Evolutionary conservation across 2,888 invertebrate species (phyloP).

Genomic region (Leptogaster cylindrica): DNA sequence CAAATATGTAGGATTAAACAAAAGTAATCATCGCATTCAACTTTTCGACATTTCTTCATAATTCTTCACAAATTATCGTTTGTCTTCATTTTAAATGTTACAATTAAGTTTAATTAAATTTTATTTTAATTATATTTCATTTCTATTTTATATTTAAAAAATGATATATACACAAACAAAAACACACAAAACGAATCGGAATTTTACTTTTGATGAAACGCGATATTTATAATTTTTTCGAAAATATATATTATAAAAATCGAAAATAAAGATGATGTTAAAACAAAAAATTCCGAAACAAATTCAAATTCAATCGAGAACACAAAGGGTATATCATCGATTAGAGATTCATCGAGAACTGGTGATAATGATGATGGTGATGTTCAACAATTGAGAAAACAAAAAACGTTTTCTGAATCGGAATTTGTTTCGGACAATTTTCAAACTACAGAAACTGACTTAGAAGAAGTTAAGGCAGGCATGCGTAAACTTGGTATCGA

Average conservation of each 20-base stretch:
- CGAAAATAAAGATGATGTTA: slow-evolving; percentile 47
- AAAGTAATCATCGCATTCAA: background rate
- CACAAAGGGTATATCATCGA: slow-evolving; percentile 17
- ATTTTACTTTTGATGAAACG: too few relatives aligned
- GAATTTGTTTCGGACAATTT: slow-evolving; percentile 82
- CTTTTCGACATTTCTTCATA: background rate
- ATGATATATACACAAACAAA: slow-evolving; percentile 57
- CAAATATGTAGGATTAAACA: too few relatives aligned
- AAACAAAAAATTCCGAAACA: slow-evolving; percentile 50
- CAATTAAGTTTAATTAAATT: slow-evolving; percentile 52
- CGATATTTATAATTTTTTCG: too few relatives aligned
- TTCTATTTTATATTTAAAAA: slow-evolving; percentile 58
- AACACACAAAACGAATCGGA: slow-evolving; percentile 42
- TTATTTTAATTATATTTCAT: slow-evolving; percentile 48
- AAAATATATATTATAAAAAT: too few relatives aligned
- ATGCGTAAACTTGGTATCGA: slow-evolving; percentile 73
- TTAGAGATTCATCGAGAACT: background rate
- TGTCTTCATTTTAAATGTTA: slow-evolving; percentile 62
- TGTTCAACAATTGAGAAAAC: slow-evolving; percentile 33
- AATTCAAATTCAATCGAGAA: slow-evolving; percentile 45
- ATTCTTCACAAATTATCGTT: background rate
- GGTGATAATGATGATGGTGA: too few relatives aligned
- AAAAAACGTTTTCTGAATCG: slow-evolving; percentile 61
- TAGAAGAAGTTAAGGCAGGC: slow-evolving; percentile 76
- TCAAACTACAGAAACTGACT: slow-evolving; percentile 70